phyloP scores from a whole-genome alignment of 2,888 invertebrate species.

The Pollenia angustigena region DNA sequence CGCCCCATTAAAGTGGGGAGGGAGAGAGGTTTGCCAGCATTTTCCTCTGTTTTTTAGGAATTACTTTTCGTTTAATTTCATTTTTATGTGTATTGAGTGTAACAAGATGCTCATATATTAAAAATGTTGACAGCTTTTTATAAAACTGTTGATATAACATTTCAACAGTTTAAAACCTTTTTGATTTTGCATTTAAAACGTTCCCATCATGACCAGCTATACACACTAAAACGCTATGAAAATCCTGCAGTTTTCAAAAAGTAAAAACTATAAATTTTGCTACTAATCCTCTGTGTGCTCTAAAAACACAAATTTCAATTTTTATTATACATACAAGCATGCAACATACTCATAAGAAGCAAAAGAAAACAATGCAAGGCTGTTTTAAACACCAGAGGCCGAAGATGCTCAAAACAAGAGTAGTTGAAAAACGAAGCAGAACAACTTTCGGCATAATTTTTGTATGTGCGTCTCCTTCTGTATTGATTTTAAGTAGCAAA shows the following conservation, averaged over 20 bases:
- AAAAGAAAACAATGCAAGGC: not conserved
- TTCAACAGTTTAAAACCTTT: slow-evolving; percentile 53
- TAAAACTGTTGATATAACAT: slow-evolving; percentile 74
- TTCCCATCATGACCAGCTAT: slow-evolving; percentile 20
- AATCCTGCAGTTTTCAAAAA: slow-evolving; percentile 39
- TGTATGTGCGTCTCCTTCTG: no score
- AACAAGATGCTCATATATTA: slow-evolving; percentile 81
- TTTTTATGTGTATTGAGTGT: not conserved
- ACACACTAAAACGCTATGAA: slow-evolving; percentile 1
- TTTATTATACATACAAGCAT: slow-evolving; percentile 69
- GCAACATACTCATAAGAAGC: slow-evolving; percentile 33
- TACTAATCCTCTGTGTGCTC: slow-evolving; percentile 69
- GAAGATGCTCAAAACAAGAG: no score
- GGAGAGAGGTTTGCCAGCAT: no score
- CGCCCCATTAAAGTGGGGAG: slow-evolving; percentile 57
- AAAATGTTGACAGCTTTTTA: slow-evolving; percentile 82
- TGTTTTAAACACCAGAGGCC: no score
- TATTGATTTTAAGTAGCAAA: no score
- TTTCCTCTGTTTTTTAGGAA: slow-evolving; percentile 12
- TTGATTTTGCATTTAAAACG: slow-evolving; percentile 65
- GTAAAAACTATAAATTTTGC: slow-evolving; percentile 68
- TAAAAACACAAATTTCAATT: slow-evolving; percentile 72
- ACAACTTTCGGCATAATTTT: no score
- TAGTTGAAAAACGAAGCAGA: no score
- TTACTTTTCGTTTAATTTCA: slow-evolving; percentile 49